Evolutionary conservation across 2,797 vertebrate genomes (phyloP).

Genomic region (Oceanodroma leucorhoa): DNA sequence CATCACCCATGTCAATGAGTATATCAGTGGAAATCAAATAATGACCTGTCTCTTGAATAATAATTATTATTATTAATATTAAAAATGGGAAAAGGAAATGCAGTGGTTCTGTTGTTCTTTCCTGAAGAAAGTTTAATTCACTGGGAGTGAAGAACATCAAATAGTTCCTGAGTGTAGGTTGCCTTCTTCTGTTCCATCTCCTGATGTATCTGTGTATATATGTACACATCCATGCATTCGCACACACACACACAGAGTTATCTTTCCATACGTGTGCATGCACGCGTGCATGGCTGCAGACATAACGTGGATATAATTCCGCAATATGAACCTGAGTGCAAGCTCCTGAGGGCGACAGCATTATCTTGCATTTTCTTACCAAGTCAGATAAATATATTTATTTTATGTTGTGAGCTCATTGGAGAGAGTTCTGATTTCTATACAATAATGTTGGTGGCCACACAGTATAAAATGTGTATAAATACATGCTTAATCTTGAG

Average conservation of each 20-base stretch:
- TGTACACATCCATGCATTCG: accelerated
- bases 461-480: background rate
- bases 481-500: background rate
- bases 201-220: too few species aligned
- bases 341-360: background rate
- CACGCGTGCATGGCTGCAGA: background rate
- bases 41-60: background rate
- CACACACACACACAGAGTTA: accelerated
- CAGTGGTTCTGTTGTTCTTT: background rate
- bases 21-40: background rate
- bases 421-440: background rate
- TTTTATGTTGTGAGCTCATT: background rate
- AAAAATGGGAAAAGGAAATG: background rate
- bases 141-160: background rate
- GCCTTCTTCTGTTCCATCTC: background rate
- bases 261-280: background rate
- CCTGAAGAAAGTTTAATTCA: background rate
- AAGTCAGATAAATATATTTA: background rate
- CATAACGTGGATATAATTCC: background rate
- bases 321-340: background rate
- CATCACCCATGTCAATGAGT: background rate
- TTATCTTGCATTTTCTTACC: background rate
- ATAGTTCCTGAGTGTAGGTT: background rate
- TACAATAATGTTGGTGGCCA: background rate
- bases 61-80: background rate